Base-by-base conservation (phyloP, 2,113 vertebrate genomes). In the Pseudolaguvia tuberculata region DNA sequence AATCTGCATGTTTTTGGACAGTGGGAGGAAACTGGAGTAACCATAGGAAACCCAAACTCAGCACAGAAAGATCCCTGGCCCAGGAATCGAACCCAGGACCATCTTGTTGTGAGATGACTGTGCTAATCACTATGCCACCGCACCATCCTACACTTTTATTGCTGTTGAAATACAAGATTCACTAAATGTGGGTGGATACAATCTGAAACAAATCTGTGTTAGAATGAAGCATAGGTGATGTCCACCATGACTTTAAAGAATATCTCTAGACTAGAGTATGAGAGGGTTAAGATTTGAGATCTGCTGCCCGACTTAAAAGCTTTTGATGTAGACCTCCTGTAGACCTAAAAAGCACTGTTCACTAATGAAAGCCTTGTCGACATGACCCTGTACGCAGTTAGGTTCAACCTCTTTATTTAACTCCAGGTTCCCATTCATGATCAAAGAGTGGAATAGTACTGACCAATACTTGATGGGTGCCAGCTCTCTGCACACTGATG, bases 291-390 rank as follows among this genome's bases (percentile, higher is more conserved):
- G 42, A 71, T 63, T 62, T 56, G 11, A 13, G 61, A 76, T 61
- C 48, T 39, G 51, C 20, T 51, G 42, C 65, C 63, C 47, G 69
- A 39, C 69, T 57, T 15, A 53, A 77, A 45, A 52, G n/a, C n/a
- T 50, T 84, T 82, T 82, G 84, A 85, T 82, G 78, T 79, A 61
- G 56, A 75, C 79, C 35, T 35, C 53, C 62, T 70, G 55, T 18
- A 39, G 56, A 73, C 52, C 70, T 39, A 67, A 69, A 56, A 67
- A 47, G 50, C 56, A 69, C 79, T 76, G 67, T 67, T 74, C 75
- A 17, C 70, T 78, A 79, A 82, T 84, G 70, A 85, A 85, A 85
- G 80, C 48, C 73, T 79, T 68, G 61, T 80, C 52, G 42, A 74
- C 76, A 48, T 81, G 79, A 82, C 75, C 80, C 67, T 52, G 61